phyloP scores from a whole-genome alignment of 64 coral and sea anemone genomes.

The Exaiptasia diaphana region DNA sequence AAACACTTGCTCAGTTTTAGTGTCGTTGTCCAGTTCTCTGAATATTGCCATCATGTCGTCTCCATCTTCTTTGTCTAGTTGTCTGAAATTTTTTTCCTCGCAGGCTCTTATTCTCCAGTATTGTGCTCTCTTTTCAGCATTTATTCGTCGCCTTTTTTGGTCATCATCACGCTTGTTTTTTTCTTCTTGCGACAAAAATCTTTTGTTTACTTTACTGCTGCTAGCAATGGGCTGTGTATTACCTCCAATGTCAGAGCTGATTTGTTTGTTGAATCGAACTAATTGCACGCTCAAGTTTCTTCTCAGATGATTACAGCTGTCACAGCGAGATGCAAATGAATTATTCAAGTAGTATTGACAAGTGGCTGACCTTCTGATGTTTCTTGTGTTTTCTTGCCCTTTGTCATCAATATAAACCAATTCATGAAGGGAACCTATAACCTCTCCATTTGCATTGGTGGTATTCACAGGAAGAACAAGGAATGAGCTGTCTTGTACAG shows the following conservation, averaged over 20 bases:
- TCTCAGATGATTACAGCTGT: not conserved
- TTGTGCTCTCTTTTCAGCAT: conserved; percentile 26
- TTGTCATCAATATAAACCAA: not conserved
- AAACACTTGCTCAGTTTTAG: not conserved
- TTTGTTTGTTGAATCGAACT: not conserved
- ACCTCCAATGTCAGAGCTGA: not conserved
- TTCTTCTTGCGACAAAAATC: conserved; percentile 23
- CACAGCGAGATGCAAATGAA: not conserved
- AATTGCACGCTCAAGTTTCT: conserved; percentile 12
- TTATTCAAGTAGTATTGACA: not conserved
- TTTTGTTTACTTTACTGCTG: conserved; percentile 24
- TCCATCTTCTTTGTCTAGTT: not conserved
- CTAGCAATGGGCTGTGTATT: too few relatives aligned
- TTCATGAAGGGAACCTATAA: not conserved
- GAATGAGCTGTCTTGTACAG: not conserved
- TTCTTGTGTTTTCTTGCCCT: not conserved
- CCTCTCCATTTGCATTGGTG: not conserved
- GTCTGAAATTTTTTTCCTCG: not conserved
- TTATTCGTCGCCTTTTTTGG: conserved; percentile 21
- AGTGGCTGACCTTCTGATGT: not conserved
- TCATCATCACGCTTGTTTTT: not conserved
- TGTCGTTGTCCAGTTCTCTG: not conserved
- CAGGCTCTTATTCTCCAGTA: conserved; percentile 31
- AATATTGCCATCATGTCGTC: not conserved
- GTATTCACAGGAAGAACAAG: not conserved